These are phyloP conservation scores for Morbakka virulenta DNA, from an alignment of 30 jellyfish, hydroid and myxozoan genomes.

Conservation along the genomic window DNA sequence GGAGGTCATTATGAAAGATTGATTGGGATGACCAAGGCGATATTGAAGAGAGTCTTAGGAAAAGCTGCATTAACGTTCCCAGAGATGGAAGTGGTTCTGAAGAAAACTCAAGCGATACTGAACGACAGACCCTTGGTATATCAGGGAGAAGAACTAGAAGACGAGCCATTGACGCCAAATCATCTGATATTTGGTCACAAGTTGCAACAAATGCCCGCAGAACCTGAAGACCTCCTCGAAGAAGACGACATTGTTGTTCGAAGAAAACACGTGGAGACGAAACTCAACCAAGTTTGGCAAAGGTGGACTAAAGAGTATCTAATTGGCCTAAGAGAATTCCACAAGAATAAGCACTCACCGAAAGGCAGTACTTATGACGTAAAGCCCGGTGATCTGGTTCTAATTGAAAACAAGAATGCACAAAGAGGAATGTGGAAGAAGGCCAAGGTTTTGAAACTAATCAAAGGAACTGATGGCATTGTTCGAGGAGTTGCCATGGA, in stretches of 20 bases:
- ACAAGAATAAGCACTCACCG: not conserved
- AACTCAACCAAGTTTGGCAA: constrained; percentile 2
- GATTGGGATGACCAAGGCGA: constrained; percentile 36
- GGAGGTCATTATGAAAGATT: constrained; percentile 34
- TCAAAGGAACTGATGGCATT: not conserved
- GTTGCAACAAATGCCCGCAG: constrained; percentile 25
- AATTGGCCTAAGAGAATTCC: constrained; percentile 6
- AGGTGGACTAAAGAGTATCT: constrained; percentile 17
- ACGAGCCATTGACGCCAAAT: constrained; percentile 16
- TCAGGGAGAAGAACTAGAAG: constrained; percentile 23
- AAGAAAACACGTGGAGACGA: constrained; percentile 16
- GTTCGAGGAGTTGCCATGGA: constrained; percentile 25
- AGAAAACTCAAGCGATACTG: constrained; percentile 16
- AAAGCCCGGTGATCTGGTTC: constrained; percentile 29
- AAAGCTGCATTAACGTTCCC: not conserved
- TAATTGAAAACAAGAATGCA: constrained; percentile 9
- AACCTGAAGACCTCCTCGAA: not conserved
- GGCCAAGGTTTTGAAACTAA: constrained; percentile 21
- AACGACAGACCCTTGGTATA: constrained; percentile 32
- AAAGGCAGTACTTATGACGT: constrained; percentile 1
- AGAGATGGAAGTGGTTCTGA: not conserved
- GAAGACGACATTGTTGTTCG: not conserved
- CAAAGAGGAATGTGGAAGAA: constrained; percentile 52
- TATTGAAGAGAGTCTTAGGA: constrained; percentile 22
- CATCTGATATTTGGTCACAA: constrained; percentile 24